These are phyloP conservation scores for Danio tinwini DNA, from an alignment of 2,797 vertebrate genomes.

Conservation along the genomic window DNA sequence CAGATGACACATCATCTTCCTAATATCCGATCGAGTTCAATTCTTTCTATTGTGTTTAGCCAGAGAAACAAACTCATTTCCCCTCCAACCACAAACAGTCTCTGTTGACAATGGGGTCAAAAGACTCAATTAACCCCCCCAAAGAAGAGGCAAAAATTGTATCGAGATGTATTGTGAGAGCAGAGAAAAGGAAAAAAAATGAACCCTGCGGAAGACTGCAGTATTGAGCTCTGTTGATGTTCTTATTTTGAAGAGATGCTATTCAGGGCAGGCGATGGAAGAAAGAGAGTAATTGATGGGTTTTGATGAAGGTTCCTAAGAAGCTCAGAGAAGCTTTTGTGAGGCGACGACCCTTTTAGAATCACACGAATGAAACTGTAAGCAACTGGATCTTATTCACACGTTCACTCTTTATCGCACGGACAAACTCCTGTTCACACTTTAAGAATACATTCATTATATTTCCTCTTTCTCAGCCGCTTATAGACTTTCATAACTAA, in stretches of 20 bases:
- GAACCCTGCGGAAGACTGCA: slow-evolving; percentile 47
- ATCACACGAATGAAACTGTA: background rate
- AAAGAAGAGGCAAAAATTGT: slow-evolving; percentile 64
- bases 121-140: slow-evolving; percentile 78
- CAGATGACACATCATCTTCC: slow-evolving; percentile 44
- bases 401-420: background rate
- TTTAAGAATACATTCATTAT: slow-evolving; percentile 22
- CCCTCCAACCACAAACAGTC: slow-evolving; percentile 59
- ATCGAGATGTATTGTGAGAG: slow-evolving; percentile 55
- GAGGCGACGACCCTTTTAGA: background rate
- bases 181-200: slow-evolving; percentile 54
- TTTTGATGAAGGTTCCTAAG: slow-evolving; percentile 51
- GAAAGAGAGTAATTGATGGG: slow-evolving; percentile 56
- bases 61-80: slow-evolving; percentile 55
- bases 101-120: slow-evolving; percentile 69
- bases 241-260: slow-evolving; percentile 55
- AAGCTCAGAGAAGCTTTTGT: slow-evolving; percentile 44
- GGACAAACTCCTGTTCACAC: background rate
- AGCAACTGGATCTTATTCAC: slow-evolving; percentile 15
- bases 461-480: background rate
- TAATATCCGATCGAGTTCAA: slow-evolving; percentile 38
- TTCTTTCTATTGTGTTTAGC: slow-evolving; percentile 58
- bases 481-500: background rate
- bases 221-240: slow-evolving; percentile 54
- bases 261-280: slow-evolving; percentile 32